Evolutionary conservation across 1,140 invertebrate species (phyloP), one percentile per base, ranked within the genome.

Genomic region (Scaptomyza montana): DNA sequence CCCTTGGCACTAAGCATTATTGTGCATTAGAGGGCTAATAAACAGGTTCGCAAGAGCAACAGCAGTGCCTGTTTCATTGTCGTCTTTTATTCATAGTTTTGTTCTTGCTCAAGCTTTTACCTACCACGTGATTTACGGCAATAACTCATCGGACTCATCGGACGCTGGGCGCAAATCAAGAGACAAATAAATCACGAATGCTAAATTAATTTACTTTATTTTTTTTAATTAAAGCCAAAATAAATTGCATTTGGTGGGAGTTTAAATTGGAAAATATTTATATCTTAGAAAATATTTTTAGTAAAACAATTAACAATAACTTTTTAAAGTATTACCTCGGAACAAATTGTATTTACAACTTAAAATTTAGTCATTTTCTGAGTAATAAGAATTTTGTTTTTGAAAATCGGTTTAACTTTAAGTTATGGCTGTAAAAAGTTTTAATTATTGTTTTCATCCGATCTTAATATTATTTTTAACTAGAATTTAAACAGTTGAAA

Each of bases 1-100:
- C 84, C 84, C 84, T 84, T 72, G 85, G 84, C 84, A 89, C 85
- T 89, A 84, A 89, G 85, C 82, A 89, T 89, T 89, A 89, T 89
- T 89, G 84, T 89, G 84, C 84, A 89, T 89, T 89, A 89, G 84
- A 89, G 85, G 77, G 84, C 84, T 89, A 89, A 89, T 89, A 89
- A 89, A 89, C 84, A 89, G 84, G 85, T 89, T 89, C 84, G 67
- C 84, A 86, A 62, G 67, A 25, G 21, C 21, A 25, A 25, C 53
- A 50, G 33, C 13, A 16, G n/a, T 50, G 16, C 12, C 59, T 43
- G 10, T 9, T 53, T 46, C 8, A 25, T 19, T 56, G 43, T 49
- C 43, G 54, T 86, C 54, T 62, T 65, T 62, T 69, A 79, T 84
- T 87, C 84, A 85, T 89, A 82, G 79, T 89, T 65, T 77, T 67